These are phyloP conservation scores for Xanthorhoe spadicearia DNA, from an alignment of 2,888 invertebrate species.

Conservation along the genomic window DNA sequence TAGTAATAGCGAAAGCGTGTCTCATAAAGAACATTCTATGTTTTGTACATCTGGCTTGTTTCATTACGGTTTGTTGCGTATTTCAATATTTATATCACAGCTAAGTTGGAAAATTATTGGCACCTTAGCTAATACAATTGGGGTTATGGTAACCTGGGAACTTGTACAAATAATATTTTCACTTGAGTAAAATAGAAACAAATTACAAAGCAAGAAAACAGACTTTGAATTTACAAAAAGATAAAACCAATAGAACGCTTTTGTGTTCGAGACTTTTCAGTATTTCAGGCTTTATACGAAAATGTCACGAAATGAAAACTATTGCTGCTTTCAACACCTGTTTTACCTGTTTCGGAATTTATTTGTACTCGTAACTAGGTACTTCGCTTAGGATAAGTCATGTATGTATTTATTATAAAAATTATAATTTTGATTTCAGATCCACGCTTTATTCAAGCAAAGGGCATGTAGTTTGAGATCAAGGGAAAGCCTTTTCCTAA, in stretches of 20 bases:
- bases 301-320: not conserved
- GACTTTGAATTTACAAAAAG: not conserved
- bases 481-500: too few species aligned
- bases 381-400: too few species aligned
- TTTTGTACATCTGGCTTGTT: slow-evolving; percentile 78
- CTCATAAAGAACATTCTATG: slow-evolving; percentile 78
- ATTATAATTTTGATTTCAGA: too few species aligned
- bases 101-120: slow-evolving; percentile 49
- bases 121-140: slow-evolving; percentile 37
- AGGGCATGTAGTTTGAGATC: too few species aligned
- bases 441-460: too few species aligned
- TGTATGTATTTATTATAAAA: too few species aligned
- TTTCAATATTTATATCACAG: slow-evolving; percentile 55
- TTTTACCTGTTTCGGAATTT: too few species aligned
- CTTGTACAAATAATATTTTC: slow-evolving; percentile 21
- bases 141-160: slow-evolving; percentile 27
- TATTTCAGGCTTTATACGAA: not conserved
- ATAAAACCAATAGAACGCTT: not conserved
- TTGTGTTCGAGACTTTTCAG: not conserved
- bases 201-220: not conserved
- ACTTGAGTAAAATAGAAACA: slow-evolving; percentile 6
- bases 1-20: slow-evolving; percentile 76
- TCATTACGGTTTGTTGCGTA: slow-evolving; percentile 64
- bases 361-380: too few species aligned
- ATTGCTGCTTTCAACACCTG: not conserved